phyloP scores from a whole-genome alignment of 1,140 invertebrate species.

The Aphaenogaster floridana region DNA sequence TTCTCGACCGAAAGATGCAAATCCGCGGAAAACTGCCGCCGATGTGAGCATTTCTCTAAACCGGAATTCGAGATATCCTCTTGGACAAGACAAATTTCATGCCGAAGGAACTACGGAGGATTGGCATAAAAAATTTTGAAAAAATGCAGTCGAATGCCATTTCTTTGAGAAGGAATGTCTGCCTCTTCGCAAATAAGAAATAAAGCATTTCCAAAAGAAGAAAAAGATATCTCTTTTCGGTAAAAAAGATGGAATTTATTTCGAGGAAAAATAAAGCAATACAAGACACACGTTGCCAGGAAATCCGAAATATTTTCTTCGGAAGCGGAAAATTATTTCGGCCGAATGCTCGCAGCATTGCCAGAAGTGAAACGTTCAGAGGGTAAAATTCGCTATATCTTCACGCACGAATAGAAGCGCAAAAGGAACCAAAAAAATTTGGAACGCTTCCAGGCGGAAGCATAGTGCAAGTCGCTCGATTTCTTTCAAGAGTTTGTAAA shows the following conservation, averaged over 20 bases:
- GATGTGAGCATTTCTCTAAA: conserved; percentile 29
- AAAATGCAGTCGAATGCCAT: background rate
- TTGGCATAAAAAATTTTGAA: conserved; percentile 10
- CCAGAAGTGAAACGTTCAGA: conserved; percentile 27
- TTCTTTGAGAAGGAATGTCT: background rate
- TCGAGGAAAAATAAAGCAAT: conserved; percentile 14
- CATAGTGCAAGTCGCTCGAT: background rate
- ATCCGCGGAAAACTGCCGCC: conserved; percentile 19
- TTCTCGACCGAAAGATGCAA: conserved; percentile 38
- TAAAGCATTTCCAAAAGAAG: background rate
- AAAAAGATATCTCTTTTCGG: background rate
- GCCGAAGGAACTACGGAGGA: background rate
- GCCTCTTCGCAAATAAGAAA: background rate
- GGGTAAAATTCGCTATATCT: conserved; percentile 51
- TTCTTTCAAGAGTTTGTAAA: background rate
- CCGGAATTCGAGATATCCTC: background rate
- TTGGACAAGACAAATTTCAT: conserved; percentile 9
- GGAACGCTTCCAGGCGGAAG: conserved; percentile 12
- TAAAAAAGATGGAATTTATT: background rate
- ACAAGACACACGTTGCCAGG: background rate
- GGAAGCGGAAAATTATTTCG: conserved; percentile 51
- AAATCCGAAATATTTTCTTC: conserved; percentile 39
- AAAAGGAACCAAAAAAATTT: conserved; percentile 16
- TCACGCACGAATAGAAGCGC: background rate
- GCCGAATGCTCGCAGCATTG: background rate